phyloP scores from a whole-genome alignment of 1,140 invertebrate species.

The Sipha flava region DNA sequence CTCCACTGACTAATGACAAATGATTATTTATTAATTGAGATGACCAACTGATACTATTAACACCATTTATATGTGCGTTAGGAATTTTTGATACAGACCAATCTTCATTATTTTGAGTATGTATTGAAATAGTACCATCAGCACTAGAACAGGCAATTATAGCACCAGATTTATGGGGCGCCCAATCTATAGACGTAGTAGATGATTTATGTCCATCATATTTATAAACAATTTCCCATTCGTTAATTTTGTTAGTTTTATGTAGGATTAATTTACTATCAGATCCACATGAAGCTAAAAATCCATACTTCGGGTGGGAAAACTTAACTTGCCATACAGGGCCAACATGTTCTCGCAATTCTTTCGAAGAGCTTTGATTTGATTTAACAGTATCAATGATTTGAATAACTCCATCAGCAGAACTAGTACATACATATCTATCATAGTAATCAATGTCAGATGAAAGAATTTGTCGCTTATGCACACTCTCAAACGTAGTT shows the following conservation, averaged over 20 bases:
- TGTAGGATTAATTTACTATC: conserved; percentile 93
- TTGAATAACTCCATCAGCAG: conserved; percentile 94
- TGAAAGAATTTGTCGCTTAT: conserved; percentile 99
- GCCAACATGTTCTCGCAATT: conserved; percentile 90
- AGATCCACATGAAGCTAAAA: conserved; percentile 93
- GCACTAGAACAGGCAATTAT: conserved; percentile 94
- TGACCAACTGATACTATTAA: conserved; percentile 96
- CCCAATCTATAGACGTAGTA: conserved; percentile 95
- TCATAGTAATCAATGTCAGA: conserved; percentile 98
- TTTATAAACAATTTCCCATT: conserved; percentile 92
- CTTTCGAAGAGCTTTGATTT: conserved; percentile 70
- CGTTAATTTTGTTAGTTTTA: conserved; percentile 69
- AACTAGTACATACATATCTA: conserved; percentile 92
- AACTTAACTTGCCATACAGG: conserved; percentile 98
- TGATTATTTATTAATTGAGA: conserved; percentile 57
- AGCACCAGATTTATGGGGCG: conserved; percentile 86
- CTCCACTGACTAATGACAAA: conserved; percentile 57
- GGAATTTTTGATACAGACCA: conserved; percentile 77
- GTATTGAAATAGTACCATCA: conserved; percentile 90
- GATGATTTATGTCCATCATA: conserved; percentile 89
- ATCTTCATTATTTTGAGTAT: conserved; percentile 52
- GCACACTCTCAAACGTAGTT: conserved; percentile 90
- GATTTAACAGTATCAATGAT: conserved; percentile 92
- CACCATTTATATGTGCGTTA: conserved; percentile 79
- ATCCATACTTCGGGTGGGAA: conserved; percentile 93